Evolutionary conservation across 2,797 vertebrate genomes (phyloP).

Genomic region (Sebastolobus alascanus): DNA sequence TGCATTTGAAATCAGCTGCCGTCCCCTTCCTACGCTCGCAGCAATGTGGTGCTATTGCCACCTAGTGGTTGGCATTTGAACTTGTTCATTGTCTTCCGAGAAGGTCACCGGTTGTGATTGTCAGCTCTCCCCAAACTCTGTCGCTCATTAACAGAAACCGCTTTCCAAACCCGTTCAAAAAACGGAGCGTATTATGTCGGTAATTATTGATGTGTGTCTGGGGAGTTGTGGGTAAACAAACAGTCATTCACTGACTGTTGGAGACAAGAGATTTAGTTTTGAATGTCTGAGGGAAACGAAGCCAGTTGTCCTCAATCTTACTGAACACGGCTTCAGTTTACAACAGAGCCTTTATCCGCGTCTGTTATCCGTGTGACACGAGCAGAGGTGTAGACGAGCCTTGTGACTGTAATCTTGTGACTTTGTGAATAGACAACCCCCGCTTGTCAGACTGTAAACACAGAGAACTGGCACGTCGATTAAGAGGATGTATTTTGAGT

Average conservation of each 20-base stretch:
- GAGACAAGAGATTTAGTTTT: constrained; percentile 9
- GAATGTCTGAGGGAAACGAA: constrained; percentile 31
- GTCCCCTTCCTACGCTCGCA: constrained; percentile 45
- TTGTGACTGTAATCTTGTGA: constrained; percentile 47
- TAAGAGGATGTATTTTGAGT: constrained; percentile 47
- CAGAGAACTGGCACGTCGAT: constrained; percentile 8
- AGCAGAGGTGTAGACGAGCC: constrained; percentile 33
- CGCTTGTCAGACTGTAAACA: constrained; percentile 35
- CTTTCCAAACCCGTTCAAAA: constrained; percentile 22
- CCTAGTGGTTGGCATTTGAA: constrained; percentile 79
- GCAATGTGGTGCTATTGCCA: constrained; percentile 82
- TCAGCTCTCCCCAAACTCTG: constrained; percentile 34
- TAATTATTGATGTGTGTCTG: constrained; percentile 25
- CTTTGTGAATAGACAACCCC: constrained; percentile 27
- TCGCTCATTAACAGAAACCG: constrained; percentile 44
- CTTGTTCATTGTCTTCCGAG: constrained; percentile 51
- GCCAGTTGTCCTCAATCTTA: constrained; percentile 18
- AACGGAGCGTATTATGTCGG: not conserved
- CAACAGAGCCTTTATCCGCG: constrained; percentile 22
- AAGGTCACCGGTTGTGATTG: constrained; percentile 67
- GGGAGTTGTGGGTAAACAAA: not conserved
- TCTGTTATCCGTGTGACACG: constrained; percentile 14
- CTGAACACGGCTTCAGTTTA: constrained; percentile 28
- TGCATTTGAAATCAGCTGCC: constrained; percentile 35
- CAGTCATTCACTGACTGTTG: constrained; percentile 4